A percentile compares a stretch with the other conserved stretches of the same genome.
These are phyloP conservation scores for Charadrius vociferus DNA, from an alignment of 2,113 vertebrate genomes.

Conservation along the genomic window DNA sequence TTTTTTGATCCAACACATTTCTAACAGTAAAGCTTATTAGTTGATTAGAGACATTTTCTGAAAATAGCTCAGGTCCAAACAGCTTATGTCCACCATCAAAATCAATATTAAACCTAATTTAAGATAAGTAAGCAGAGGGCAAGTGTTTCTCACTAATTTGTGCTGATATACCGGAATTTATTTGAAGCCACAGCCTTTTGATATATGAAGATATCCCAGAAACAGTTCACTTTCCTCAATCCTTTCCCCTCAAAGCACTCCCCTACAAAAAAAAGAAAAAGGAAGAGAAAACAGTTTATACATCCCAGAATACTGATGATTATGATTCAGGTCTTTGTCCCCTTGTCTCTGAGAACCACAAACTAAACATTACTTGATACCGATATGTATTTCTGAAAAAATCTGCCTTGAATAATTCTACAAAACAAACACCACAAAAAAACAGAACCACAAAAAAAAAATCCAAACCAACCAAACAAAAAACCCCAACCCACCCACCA, in stretches of 20 bases:
- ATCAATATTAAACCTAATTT: not conserved
- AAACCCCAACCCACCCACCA: not conserved
- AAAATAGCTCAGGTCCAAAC: not conserved
- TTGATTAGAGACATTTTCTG: not conserved
- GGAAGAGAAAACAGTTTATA: not conserved
- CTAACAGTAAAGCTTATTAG: not conserved
- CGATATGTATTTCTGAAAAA: not conserved
- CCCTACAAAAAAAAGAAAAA: not conserved
- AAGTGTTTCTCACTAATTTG: not conserved
- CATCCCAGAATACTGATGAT: not conserved
- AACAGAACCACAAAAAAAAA: not conserved
- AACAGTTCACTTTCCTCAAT: not conserved
- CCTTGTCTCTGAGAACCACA: not conserved
- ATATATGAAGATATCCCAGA: not conserved
- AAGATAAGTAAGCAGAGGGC: not conserved
- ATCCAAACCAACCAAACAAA: not conserved
- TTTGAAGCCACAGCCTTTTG: not conserved
- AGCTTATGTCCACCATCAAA: not conserved
- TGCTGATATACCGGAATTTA: not conserved
- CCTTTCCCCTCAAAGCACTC: not conserved
- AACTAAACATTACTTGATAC: not conserved
- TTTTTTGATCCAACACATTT: not conserved
- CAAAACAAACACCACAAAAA: not conserved
- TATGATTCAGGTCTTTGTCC: not conserved
- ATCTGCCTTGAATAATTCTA: not conserved